Conservation (phyloP, 2,888 invertebrate species). For the Callyntrura sp. region DNA sequence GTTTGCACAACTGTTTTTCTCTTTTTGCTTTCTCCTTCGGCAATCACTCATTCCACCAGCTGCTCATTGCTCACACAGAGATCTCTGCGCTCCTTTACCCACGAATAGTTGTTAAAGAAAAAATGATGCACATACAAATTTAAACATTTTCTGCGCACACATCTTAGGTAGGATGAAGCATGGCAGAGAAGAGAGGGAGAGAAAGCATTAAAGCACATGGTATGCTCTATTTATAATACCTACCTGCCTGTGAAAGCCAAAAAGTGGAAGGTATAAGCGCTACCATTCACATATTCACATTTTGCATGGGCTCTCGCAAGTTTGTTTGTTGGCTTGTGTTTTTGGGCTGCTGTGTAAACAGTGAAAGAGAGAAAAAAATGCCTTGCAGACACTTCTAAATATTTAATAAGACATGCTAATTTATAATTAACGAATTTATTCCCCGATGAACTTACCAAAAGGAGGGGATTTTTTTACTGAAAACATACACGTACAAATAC, state of each 20-base stretch:
- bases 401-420: conserved; percentile 67
- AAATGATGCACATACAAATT: not conserved
- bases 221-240: not conserved
- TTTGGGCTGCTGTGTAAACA: not conserved
- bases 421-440: conserved; percentile 68
- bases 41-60: conserved; percentile 70
- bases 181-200: not conserved
- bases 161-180: not conserved
- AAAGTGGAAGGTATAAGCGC: not conserved
- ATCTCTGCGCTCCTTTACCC: not conserved
- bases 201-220: too few relatives aligned
- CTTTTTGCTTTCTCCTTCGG: conserved; percentile 59
- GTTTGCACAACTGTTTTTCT: conserved; percentile 59
- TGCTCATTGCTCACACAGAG: conserved; percentile 58
- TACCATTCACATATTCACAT: not conserved
- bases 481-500: too few relatives aligned
- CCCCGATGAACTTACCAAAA: conserved; percentile 35
- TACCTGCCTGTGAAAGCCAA: not conserved
- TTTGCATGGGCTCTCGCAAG: not conserved
- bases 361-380: conserved; percentile 37
- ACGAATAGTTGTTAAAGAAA: not conserved
- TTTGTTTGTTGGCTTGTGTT: not conserved
- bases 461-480: too few relatives aligned
- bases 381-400: conserved; percentile 59
- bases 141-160: not conserved